A percentile compares a stretch with the other conserved stretches of the same genome.
phyloP scores from a whole-genome alignment of 2,888 invertebrate species.

The Drosophila tripunctata region DNA sequence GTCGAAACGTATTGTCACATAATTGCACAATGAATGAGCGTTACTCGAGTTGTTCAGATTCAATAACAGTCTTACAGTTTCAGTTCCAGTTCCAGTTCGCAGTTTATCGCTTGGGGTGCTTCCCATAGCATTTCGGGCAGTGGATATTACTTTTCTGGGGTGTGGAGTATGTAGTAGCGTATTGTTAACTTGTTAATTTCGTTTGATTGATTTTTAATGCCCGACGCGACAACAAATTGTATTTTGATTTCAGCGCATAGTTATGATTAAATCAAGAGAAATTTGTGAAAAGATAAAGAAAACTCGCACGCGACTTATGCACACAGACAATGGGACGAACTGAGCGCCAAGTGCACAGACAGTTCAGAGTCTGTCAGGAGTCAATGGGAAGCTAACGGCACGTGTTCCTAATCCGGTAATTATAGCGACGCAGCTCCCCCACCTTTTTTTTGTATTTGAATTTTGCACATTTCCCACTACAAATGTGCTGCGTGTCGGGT shows the following conservation, averaged over 20 bases:
- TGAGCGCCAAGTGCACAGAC: constrained; percentile 62
- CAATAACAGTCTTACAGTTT: constrained; percentile 20
- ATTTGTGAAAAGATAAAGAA: constrained; percentile 1
- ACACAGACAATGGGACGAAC: constrained; percentile 60
- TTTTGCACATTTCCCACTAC: too few relatives aligned
- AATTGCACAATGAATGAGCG: constrained; percentile 68
- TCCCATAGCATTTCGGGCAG: constrained; percentile 56
- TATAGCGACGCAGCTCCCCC: constrained; percentile 55
- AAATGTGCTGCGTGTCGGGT: constrained; percentile 15
- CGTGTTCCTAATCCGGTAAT: constrained; percentile 79
- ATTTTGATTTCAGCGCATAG: constrained; percentile 52
- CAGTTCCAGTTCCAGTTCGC: constrained; percentile 18
- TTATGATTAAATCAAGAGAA: constrained; percentile 73
- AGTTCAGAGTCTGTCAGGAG: constrained; percentile 34
- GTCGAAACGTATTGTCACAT: constrained; percentile 52
- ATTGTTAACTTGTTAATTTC: constrained; percentile 82
- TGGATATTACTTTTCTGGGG: neutral
- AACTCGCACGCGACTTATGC: constrained; percentile 70
- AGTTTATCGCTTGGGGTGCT: constrained; percentile 63
- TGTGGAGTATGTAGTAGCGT: constrained; percentile 14
- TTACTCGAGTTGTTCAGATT: constrained; percentile 7
- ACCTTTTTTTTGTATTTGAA: too few relatives aligned
- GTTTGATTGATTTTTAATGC: constrained; percentile 80
- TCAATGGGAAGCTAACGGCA: constrained; percentile 77
- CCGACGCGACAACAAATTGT: constrained; percentile 54